Conservation (phyloP, 2,797 vertebrate species). For the Brachyrhaphis roseni region DNA sequence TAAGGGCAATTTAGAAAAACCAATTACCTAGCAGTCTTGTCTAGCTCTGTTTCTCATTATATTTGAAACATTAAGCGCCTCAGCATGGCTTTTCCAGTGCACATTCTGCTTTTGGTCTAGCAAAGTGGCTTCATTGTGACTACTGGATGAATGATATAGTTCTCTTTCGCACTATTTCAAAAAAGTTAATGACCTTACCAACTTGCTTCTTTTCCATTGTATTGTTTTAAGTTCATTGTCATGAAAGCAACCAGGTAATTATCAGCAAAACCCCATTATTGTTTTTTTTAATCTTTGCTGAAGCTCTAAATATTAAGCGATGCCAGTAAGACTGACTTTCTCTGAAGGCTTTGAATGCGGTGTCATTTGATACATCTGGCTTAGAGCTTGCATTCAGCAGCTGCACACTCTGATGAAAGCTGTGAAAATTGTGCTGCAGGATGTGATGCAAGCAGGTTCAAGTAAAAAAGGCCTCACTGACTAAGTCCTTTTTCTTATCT, state of each 20-base stretch:
- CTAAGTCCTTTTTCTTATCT: slow-evolving; percentile 38
- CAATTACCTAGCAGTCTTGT: neutral
- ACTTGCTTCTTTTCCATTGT: neutral
- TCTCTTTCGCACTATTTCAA: neutral
- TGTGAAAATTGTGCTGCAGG: slow-evolving; percentile 16
- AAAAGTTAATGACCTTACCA: neutral
- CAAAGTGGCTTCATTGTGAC: neutral
- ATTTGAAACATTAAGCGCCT: slow-evolving; percentile 1
- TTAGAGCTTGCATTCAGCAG: slow-evolving; percentile 54
- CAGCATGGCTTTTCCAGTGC: neutral
- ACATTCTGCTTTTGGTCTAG: neutral
- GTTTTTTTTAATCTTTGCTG: slow-evolving; percentile 34
- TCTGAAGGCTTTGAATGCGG: slow-evolving; percentile 23
- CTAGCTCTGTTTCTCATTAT: slow-evolving; percentile 5
- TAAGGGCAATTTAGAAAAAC: neutral
- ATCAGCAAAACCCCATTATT: slow-evolving; percentile 25
- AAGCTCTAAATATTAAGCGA: slow-evolving; percentile 45
- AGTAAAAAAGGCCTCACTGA: slow-evolving; percentile 30
- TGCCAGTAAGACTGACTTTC: slow-evolving; percentile 33
- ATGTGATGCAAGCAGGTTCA: slow-evolving; percentile 41
- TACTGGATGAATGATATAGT: neutral
- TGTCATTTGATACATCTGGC: slow-evolving; percentile 59
- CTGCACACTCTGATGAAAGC: slow-evolving; percentile 40
- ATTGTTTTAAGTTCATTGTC: slow-evolving; percentile 41
- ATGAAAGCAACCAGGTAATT: slow-evolving; percentile 16